A percentile compares a stretch with the other conserved stretches of the same genome.
Evolutionary conservation across 2,797 vertebrate species (phyloP).

Genomic region (Tenualosa ilisha): DNA sequence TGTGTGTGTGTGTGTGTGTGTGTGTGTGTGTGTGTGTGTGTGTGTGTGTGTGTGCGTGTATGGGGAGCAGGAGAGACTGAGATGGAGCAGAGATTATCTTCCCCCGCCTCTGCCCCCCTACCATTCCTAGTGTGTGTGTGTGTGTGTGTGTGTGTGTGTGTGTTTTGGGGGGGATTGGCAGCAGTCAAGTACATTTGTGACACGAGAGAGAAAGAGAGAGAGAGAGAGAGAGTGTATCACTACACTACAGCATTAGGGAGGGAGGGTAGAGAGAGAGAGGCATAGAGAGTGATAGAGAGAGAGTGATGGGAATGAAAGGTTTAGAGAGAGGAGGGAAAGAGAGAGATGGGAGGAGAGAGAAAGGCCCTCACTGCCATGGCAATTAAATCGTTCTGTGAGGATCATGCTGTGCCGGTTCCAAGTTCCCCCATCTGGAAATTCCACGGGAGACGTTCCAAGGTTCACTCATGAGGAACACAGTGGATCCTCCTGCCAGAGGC

Average conservation of each 20-base stretch:
- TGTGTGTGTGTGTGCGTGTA: too few species aligned
- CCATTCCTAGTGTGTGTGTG: too few species aligned
- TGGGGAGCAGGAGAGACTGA: too few species aligned
- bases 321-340: neutral
- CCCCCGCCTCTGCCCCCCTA: too few species aligned
- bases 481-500: too few species aligned
- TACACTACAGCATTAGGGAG: neutral
- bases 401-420: neutral
- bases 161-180: too few species aligned
- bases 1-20: neutral
- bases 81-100: too few species aligned
- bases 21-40: too few species aligned
- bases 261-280: neutral
- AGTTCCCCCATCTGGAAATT: conserved; percentile 11
- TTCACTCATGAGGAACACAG: neutral
- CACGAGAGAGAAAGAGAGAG: neutral
- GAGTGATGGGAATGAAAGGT: neutral
- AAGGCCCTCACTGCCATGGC: neutral
- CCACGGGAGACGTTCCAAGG: neutral
- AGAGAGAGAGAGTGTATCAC: neutral
- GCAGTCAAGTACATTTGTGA: neutral
- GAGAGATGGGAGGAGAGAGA: neutral
- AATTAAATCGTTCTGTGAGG: neutral
- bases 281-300: neutral
- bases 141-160: too few species aligned